Base-by-base conservation (phyloP, 2,888 invertebrate genomes). In the Chrysopilus asiliformis region DNA sequence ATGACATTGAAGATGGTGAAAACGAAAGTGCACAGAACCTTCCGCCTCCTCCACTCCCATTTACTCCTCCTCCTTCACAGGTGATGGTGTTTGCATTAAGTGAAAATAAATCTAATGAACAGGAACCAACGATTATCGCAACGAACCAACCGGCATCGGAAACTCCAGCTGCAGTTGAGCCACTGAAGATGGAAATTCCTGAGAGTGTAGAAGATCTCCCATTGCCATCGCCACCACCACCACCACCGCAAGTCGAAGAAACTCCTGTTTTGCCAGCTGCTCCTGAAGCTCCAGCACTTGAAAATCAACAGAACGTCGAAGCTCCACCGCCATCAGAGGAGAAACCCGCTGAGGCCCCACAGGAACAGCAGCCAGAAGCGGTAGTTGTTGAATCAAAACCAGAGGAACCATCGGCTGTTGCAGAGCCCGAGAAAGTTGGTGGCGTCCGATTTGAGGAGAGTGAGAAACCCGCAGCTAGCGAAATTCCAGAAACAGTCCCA, bases 1-100 rank as follows among this genome's bases (percentile, higher is more conserved):
- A 28, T 10, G 13, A n/a, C 31, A 45, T 44, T 33, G 45, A 42
- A 12, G 46, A 45, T 32, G 36, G 41, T 36, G 40, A 40, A 36
- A 43, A 29, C 39, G 38, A 40, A 32, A 38, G 27, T 32, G 38
- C 38, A 38, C 38, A 43, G 32, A 38, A 39, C 26, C 38, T 41
- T 16, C 51, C 56, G 38, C 79, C 79, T 63, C 79, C 78, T 57
- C 77, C 79, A 51, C 72, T 79, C 57, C 79, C 79, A 49, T 71
- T 74, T 57, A 76, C 74, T 57, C 77, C 77, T 56, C 79, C 79
- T 58, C 79, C 79, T 50, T 77, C 76, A 55, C 76, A 77, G 65
- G 76, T 79, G 66, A 76, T 73, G 60, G 76, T 76, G 52, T 79
- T 79, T 64, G 79, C 78, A 39, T 54, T 60, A 45, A 52, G 55